Conservation (phyloP, 1,140 invertebrate genomes). For the Formica selysi region DNA sequence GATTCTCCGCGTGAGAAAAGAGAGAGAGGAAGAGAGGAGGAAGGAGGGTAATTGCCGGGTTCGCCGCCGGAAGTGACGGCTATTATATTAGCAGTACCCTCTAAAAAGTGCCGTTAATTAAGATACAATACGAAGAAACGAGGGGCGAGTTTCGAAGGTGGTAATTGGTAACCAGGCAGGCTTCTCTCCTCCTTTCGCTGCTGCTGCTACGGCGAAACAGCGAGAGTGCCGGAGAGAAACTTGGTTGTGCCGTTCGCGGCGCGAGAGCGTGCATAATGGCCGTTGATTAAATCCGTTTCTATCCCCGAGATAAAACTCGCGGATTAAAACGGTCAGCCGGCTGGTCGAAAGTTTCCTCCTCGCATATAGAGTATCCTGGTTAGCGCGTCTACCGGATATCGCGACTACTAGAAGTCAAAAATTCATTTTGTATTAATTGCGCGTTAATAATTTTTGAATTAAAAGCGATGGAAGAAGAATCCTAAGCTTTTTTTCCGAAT, state of each 20-base stretch:
- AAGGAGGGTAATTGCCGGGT: conserved; percentile 26
- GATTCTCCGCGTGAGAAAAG: neutral
- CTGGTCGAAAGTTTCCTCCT: conserved; percentile 20
- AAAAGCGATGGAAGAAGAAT: conserved; percentile 2
- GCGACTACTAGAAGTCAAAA: conserved; percentile 2
- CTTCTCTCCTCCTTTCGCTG: conserved; percentile 53
- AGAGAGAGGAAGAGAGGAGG: no score
- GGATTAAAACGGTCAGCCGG: conserved; percentile 68
- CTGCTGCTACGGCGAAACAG: conserved; percentile 35
- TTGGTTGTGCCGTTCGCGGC: conserved; percentile 68
- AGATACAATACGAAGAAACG: conserved; percentile 68
- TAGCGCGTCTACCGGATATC: neutral
- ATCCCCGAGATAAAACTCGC: conserved; percentile 62
- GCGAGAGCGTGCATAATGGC: conserved; percentile 71
- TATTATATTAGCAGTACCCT: conserved; percentile 45
- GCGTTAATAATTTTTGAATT: conserved; percentile 1
- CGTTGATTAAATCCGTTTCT: conserved; percentile 75
- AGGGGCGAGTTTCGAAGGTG: conserved; percentile 62
- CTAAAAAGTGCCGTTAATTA: conserved; percentile 73
- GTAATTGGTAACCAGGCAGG: conserved; percentile 73
- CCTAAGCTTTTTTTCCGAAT: neutral
- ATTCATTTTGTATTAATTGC: conserved; percentile 5
- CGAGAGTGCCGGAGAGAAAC: conserved; percentile 68
- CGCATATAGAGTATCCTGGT: neutral
- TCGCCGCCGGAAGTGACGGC: conserved; percentile 32